Evolutionary conservation across 2,888 invertebrate species (phyloP).

Genomic region (Diplazon laetatorius): DNA sequence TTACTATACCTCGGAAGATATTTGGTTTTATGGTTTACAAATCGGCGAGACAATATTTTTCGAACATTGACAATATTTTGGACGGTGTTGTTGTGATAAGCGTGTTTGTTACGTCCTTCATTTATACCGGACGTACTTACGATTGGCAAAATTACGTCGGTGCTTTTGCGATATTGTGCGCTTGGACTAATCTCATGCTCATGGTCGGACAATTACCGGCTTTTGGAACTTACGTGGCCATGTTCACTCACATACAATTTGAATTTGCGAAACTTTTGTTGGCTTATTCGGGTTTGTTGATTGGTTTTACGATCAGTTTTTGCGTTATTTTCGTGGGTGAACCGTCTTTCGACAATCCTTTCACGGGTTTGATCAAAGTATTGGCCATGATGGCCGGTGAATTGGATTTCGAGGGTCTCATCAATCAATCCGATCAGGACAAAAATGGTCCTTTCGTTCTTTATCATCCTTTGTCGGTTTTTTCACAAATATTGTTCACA

Average conservation of each 20-base stretch:
- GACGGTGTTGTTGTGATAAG: constrained; percentile 79
- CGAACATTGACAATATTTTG: constrained; percentile 80
- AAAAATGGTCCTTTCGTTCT: constrained; percentile 75
- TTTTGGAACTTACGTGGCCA: constrained; percentile 83
- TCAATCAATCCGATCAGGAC: constrained; percentile 75
- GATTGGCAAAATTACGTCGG: constrained; percentile 82
- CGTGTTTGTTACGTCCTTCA: constrained; percentile 79
- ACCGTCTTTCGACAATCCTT: constrained; percentile 79
- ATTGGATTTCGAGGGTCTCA: constrained; percentile 79
- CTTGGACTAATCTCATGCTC: constrained; percentile 82
- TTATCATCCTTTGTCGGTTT: constrained; percentile 79
- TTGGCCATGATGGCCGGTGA: constrained; percentile 82
- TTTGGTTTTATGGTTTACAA: constrained; percentile 80
- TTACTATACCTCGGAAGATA: constrained; percentile 80
- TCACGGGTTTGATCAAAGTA: constrained; percentile 80
- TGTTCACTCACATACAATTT: constrained; percentile 82
- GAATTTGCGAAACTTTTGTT: constrained; percentile 81
- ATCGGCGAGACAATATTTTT: constrained; percentile 80
- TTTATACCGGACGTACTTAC: constrained; percentile 78
- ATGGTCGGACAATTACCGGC: constrained; percentile 83
- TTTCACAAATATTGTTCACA: constrained; percentile 80
- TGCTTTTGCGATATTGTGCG: constrained; percentile 81
- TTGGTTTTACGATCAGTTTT: constrained; percentile 82
- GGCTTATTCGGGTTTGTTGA: constrained; percentile 81
- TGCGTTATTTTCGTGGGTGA: constrained; percentile 81